A percentile compares a stretch with the other conserved stretches of the same genome.
phyloP scores from a whole-genome alignment of 2,888 invertebrate genomes.

The Aleiodes alternator region DNA sequence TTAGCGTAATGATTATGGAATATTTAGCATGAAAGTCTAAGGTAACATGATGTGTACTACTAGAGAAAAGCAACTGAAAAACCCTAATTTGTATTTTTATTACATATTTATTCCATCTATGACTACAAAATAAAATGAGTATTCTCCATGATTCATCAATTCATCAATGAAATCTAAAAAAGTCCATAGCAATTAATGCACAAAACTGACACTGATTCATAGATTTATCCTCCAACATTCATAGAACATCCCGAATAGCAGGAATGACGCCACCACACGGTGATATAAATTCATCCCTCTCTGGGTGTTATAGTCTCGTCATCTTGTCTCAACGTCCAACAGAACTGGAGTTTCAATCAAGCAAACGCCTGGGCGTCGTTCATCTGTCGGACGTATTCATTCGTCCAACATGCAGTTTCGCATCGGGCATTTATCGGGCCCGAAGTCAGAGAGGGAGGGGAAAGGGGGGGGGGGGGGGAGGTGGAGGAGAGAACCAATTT shows the following conservation, averaged over 20 bases:
- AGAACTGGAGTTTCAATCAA: slow-evolving; percentile 67
- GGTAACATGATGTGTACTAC: too few species aligned
- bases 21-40: too few species aligned
- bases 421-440: slow-evolving; percentile 63
- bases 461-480: too few species aligned
- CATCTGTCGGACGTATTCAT: slow-evolving; percentile 58
- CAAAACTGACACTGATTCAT: slow-evolving; percentile 21
- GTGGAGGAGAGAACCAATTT: slow-evolving; percentile 69
- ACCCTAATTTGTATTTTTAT: too few species aligned
- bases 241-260: not conserved
- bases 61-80: too few species aligned
- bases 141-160: not conserved
- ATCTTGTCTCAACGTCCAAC: slow-evolving; percentile 46
- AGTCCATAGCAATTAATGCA: slow-evolving; percentile 20
- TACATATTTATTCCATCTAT: not conserved
- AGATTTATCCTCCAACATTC: not conserved
- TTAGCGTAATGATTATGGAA: too few species aligned
- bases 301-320: slow-evolving; percentile 38
- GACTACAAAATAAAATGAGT: not conserved
- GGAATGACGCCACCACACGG: not conserved
- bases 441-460: slow-evolving; percentile 30
- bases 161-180: not conserved
- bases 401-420: slow-evolving; percentile 7
- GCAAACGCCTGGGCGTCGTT: slow-evolving; percentile 64
- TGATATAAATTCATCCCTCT: slow-evolving; percentile 33